Conservation (phyloP, 2,797 vertebrate species). For the Mus spretus region DNA sequence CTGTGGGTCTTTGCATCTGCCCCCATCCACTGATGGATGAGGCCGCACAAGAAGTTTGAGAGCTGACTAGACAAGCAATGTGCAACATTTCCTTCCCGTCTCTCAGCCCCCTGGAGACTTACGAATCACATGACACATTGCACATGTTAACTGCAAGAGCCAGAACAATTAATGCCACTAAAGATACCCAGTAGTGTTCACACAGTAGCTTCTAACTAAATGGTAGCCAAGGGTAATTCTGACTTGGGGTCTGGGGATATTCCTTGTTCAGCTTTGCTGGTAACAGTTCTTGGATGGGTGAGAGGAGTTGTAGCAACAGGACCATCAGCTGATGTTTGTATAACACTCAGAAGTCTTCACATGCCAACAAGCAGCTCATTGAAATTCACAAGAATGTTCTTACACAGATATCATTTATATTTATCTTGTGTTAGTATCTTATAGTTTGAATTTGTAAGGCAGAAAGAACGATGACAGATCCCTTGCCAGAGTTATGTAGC, state of each 20-base stretch:
- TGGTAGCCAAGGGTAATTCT: neutral
- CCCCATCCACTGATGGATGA: neutral
- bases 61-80: neutral
- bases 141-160: neutral
- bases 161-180: neutral
- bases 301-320: constrained; percentile 5
- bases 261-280: neutral
- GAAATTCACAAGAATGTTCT: constrained; percentile 65
- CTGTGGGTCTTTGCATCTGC: neutral
- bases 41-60: neutral
- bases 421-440: constrained; percentile 49
- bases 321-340: constrained; percentile 31
- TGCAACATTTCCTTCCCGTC: neutral
- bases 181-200: neutral
- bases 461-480: constrained; percentile 51
- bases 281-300: neutral
- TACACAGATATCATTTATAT: constrained; percentile 59
- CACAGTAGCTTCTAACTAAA: neutral
- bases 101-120: neutral
- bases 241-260: neutral
- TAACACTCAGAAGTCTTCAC: constrained; percentile 39
- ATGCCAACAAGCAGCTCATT: constrained; percentile 56
- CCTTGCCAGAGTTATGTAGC: constrained; percentile 4
- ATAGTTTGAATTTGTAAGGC: constrained; percentile 56
- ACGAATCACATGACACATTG: neutral